Conservation (phyloP, 2,113 vertebrate species). For the Amphiprion percula region DNA sequence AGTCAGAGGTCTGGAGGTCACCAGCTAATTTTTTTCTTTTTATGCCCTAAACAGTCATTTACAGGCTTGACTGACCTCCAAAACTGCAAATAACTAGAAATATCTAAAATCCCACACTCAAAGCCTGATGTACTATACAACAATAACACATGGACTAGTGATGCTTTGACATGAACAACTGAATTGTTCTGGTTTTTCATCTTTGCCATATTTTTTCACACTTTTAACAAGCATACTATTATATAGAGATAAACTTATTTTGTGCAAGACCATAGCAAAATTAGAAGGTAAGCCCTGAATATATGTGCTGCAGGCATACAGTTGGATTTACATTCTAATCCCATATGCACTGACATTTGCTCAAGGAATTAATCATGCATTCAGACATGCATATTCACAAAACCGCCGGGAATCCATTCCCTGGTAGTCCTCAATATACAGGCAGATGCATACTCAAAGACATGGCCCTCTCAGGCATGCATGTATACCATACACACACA, state of each 20-base stretch:
- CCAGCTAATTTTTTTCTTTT: neutral
- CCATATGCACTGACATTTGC: constrained; percentile 67
- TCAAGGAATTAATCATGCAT: constrained; percentile 69
- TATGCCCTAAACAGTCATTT: neutral
- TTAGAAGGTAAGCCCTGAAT: constrained; percentile 9
- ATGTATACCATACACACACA: neutral
- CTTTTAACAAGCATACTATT: neutral
- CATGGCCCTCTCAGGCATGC: neutral
- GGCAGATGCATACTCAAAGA: constrained; percentile 38
- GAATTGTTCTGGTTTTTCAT: neutral
- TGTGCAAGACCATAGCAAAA: neutral
- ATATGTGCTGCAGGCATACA: constrained; percentile 11
- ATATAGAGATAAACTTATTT: neutral
- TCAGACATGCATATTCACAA: constrained; percentile 71
- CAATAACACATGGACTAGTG: neutral
- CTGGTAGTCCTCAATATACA: constrained; percentile 48
- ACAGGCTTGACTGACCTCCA: neutral
- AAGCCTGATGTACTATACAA: too few species aligned
- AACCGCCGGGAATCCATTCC: constrained; percentile 43
- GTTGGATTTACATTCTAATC: constrained; percentile 69
- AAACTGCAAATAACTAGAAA: neutral
- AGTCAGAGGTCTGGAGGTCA: neutral
- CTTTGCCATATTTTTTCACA: neutral
- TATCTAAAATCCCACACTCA: neutral
- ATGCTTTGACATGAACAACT: neutral